phyloP scores from a whole-genome alignment of 1,140 invertebrate species.

The Drosophila suzukii region DNA sequence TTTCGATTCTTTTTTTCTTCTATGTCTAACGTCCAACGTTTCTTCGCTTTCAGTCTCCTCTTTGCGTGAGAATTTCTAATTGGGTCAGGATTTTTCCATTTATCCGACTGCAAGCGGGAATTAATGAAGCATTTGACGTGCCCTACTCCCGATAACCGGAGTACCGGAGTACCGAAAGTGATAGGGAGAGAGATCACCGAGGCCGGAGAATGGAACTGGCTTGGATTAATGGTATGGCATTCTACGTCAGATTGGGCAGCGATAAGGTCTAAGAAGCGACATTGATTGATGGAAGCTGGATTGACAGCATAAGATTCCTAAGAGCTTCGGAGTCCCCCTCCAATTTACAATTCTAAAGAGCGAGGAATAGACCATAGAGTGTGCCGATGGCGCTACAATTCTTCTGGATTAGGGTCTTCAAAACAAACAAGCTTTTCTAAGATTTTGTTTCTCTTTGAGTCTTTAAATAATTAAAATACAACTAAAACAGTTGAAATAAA shows the following conservation, averaged over 20 bases:
- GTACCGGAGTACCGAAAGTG: slow-evolving; percentile 44
- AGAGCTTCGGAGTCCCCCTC: background rate
- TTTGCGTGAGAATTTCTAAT: slow-evolving; percentile 79
- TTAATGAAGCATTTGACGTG: slow-evolving; percentile 71
- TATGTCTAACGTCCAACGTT: slow-evolving; percentile 2
- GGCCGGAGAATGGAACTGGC: slow-evolving; percentile 27
- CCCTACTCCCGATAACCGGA: slow-evolving; percentile 59
- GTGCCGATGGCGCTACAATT: no score
- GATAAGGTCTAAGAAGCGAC: slow-evolving; percentile 34
- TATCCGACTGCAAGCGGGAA: slow-evolving; percentile 34
- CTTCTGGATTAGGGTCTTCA: background rate
- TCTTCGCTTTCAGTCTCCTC: slow-evolving; percentile 33
- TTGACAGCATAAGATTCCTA: slow-evolving; percentile 6
- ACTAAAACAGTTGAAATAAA: no score
- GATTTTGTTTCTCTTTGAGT: background rate
- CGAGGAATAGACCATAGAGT: background rate
- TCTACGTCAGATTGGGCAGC: slow-evolving; percentile 20
- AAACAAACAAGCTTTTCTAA: no score
- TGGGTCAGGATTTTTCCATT: slow-evolving; percentile 60
- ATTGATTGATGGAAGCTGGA: slow-evolving; percentile 29
- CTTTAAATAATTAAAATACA: background rate
- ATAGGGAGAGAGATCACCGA: slow-evolving; percentile 20
- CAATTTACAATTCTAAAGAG: slow-evolving; percentile 13
- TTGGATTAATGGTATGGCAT: slow-evolving; percentile 22
- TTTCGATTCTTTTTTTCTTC: slow-evolving; percentile 35